A percentile compares a stretch with the other conserved stretches of the same genome.
Evolutionary conservation across 2,113 vertebrate genomes (phyloP).

Genomic region (Sprattus sprattus): DNA sequence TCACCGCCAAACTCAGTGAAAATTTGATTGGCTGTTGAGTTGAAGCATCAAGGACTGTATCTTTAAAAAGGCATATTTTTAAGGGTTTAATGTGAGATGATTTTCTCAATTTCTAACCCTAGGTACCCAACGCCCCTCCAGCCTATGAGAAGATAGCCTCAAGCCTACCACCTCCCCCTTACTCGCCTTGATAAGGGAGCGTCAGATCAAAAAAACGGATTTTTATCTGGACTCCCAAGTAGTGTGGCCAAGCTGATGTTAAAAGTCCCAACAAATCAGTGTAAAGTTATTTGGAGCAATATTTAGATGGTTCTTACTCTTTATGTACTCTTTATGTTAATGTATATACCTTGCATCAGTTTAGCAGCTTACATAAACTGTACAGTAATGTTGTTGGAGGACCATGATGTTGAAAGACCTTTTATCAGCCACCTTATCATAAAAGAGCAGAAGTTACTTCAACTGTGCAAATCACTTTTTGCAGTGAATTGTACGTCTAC

Average conservation of each 20-base stretch:
- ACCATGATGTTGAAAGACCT: not conserved
- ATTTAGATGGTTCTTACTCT: not conserved
- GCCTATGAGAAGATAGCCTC: slow-evolving; percentile 85
- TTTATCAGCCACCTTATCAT: not conserved
- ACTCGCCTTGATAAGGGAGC: slow-evolving; percentile 74
- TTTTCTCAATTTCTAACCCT: slow-evolving; percentile 25
- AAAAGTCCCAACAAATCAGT: not conserved
- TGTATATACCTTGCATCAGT: not conserved
- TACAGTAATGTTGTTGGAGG: not conserved
- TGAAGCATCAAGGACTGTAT: not conserved
- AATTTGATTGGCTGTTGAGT: not conserved
- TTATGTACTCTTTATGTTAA: not conserved
- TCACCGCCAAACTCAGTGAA: no score
- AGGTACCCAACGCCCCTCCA: slow-evolving; percentile 89
- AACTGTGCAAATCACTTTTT: not conserved
- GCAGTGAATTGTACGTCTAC: slow-evolving; percentile 8
- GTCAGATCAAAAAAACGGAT: not conserved
- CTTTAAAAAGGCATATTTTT: not conserved
- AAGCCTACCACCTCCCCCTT: slow-evolving; percentile 81
- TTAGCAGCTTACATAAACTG: not conserved
- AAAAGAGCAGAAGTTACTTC: not conserved
- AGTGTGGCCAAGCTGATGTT: not conserved
- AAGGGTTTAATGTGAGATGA: not conserved
- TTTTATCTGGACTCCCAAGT: not conserved
- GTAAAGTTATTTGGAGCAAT: not conserved